These are phyloP conservation scores for Ceratitis capitata DNA, from an alignment of 1,140 invertebrate genomes.

Conservation along the genomic window DNA sequence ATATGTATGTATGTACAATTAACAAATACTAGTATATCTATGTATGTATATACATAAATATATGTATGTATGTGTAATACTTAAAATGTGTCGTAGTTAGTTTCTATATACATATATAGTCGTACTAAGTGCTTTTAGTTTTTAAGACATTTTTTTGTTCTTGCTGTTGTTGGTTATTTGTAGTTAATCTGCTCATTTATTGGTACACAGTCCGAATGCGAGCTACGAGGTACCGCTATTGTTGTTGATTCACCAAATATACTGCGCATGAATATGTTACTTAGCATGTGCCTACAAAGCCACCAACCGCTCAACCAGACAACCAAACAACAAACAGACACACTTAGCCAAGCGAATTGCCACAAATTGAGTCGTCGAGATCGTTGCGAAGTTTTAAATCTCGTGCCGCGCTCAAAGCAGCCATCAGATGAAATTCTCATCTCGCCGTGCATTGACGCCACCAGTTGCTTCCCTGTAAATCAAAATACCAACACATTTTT, in stretches of 20 bases:
- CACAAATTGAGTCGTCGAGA: background rate
- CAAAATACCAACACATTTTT: background rate
- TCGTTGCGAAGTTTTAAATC: constrained; percentile 41
- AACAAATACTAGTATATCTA: no score
- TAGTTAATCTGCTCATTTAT: background rate
- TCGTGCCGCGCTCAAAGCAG: background rate
- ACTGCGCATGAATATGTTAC: background rate
- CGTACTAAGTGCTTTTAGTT: background rate
- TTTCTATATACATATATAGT: no score
- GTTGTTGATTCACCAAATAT: constrained; percentile 5
- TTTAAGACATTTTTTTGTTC: background rate
- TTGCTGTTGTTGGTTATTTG: background rate
- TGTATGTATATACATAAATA: no score
- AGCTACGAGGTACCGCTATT: background rate
- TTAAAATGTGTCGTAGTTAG: no score
- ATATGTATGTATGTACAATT: background rate
- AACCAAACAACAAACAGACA: background rate
- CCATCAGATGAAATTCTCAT: constrained; percentile 40
- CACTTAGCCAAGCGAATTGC: background rate
- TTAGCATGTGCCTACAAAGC: background rate
- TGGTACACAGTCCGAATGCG: background rate
- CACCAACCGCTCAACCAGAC: background rate
- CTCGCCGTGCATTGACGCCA: constrained; percentile 28
- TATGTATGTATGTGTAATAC: no score
- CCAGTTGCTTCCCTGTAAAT: background rate